A percentile compares a stretch with the other conserved stretches of the same genome.
phyloP scores from a whole-genome alignment of 2,888 invertebrate species.

The Microplitis manilae region DNA sequence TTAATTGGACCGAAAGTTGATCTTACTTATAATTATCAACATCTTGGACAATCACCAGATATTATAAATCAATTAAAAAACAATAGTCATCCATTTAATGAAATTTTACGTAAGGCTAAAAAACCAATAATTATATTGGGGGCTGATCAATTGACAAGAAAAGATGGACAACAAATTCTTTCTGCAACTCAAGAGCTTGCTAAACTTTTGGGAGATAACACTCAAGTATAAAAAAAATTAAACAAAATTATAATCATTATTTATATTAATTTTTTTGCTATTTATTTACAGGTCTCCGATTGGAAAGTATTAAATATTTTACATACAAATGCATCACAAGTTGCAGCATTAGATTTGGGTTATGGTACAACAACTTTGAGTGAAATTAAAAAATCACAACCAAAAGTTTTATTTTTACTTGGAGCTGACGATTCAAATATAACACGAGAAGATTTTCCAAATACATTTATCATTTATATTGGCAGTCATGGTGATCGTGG shows the following conservation, averaged over 20 bases:
- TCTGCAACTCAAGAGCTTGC: conserved; percentile 84
- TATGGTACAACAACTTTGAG: conserved; percentile 82
- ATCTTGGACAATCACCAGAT: conserved; percentile 87
- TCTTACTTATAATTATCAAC: conserved; percentile 92
- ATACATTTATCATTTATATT: conserved; percentile 91
- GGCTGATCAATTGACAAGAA: conserved; percentile 84
- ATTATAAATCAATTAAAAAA: conserved; percentile 82
- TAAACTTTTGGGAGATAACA: conserved; percentile 74
- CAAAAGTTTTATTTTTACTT: conserved; percentile 88
- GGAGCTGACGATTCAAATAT: conserved; percentile 94
- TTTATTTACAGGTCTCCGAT: conserved; percentile 66
- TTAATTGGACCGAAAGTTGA: conserved; percentile 93
- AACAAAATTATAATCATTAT: neutral
- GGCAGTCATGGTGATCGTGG: conserved; percentile 97
- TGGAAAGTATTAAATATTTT: conserved; percentile 94
- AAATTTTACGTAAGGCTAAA: conserved; percentile 83
- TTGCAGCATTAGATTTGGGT: conserved; percentile 96
- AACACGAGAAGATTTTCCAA: conserved; percentile 83
- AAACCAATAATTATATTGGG: conserved; percentile 94
- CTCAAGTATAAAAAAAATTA: conserved; percentile 71
- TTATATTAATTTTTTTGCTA: conserved; percentile 15
- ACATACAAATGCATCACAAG: conserved; percentile 93
- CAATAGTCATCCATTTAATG: conserved; percentile 81
- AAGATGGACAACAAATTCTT: conserved; percentile 85
- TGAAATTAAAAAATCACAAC: conserved; percentile 76